These are phyloP conservation scores for Heliothis virescens DNA, from an alignment of 1,140 invertebrate genomes.

Conservation along the genomic window DNA sequence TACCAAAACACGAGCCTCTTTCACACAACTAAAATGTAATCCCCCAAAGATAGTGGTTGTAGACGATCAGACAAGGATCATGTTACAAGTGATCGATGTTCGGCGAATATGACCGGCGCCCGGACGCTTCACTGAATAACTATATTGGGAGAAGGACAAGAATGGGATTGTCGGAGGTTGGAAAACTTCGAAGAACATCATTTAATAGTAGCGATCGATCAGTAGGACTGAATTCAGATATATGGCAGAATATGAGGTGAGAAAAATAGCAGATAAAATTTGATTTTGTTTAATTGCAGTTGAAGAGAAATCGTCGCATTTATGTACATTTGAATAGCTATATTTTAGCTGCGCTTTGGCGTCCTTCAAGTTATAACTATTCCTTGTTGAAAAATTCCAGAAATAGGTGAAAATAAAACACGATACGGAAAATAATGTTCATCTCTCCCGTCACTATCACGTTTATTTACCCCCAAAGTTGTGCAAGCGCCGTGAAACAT, in stretches of 20 bases:
- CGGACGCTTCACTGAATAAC: constrained; percentile 20
- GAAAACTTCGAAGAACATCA: neutral
- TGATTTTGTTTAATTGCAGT: no score
- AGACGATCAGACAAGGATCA: constrained; percentile 19
- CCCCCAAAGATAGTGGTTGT: constrained; percentile 19
- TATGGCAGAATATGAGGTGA: neutral
- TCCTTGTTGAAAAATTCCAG: neutral
- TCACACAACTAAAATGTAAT: constrained; percentile 10
- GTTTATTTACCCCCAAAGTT: constrained; percentile 55
- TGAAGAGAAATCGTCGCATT: no score
- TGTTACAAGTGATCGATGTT: constrained; percentile 28
- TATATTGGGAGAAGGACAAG: neutral
- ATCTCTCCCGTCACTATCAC: constrained; percentile 54
- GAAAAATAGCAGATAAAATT: neutral
- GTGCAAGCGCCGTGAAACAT: constrained; percentile 75
- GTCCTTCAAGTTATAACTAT: no score
- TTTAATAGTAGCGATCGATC: neutral
- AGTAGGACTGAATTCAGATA: neutral
- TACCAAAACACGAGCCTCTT: neutral
- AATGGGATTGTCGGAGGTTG: neutral
- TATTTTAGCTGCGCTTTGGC: no score
- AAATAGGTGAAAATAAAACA: neutral
- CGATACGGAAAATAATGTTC: neutral
- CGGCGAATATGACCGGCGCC: constrained; percentile 14
- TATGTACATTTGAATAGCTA: no score